Base-by-base conservation (phyloP, 2,797 vertebrate genomes). In the Delichon dasypus region DNA sequence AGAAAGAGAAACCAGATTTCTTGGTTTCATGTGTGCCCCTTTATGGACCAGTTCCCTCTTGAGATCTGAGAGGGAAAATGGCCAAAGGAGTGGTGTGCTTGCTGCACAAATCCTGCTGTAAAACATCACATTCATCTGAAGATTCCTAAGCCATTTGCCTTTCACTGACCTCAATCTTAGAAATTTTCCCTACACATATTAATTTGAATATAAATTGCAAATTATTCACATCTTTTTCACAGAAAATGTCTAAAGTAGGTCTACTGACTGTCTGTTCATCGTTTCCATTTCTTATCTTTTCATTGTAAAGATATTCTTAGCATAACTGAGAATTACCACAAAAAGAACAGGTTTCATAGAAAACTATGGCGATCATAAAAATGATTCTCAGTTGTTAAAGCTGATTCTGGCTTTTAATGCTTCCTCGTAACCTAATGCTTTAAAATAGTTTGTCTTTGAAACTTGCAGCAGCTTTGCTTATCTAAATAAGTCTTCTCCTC, bases 361-460 rank as follows among this genome's bases (percentile, higher is more conserved):
- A 1, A 91, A 32, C 86, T 92, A 84, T 62, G 50, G 30, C 77
- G 74, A 74, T 68, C 38, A 30, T 87, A 90, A 95, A 96, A 95
- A 77, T 44, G 38, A 87, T 94, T 94, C 85, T 79, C 50, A 47
- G 70, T 95, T 90, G 82, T 95, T 94, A 93, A 95, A 94, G 70
- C 36, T 88, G 79, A 89, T 94, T 94, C 38, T 85, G 44, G 45
- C 27, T 70, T 89, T 90, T 91, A 96, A 88, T 92, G 82, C 61
- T 78, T 93, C 36, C 79, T 91, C 62, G 81, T 93, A 94, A 95
- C 62, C 57, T 57, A 14, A 53, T 90, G 73, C 42, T 89, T 93
- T 93, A 88, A 91, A 95, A 85, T 45, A 64, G 32, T 47, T 73
- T 77, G 25, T 57, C 70, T 88, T 75, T 86, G 55, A 51, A 93